A percentile compares a stretch with the other conserved stretches of the same genome.
phyloP scores from a whole-genome alignment of 1,140 invertebrate species.

The Drosophila pachea region DNA sequence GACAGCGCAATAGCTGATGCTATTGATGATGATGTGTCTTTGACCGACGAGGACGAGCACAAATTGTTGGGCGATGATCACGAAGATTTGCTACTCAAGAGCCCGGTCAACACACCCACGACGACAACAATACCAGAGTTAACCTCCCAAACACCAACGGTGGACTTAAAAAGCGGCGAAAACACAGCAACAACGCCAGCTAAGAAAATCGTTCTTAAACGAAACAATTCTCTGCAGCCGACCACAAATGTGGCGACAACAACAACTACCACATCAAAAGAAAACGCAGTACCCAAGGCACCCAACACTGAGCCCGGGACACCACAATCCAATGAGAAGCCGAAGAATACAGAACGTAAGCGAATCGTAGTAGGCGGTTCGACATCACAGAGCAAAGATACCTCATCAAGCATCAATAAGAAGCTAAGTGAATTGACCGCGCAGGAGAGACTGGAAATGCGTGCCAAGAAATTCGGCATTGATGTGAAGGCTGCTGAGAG shows the following conservation, averaged over 20 bases:
- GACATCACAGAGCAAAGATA: conserved; percentile 14
- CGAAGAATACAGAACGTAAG: conserved; percentile 42
- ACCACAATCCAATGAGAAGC: conserved; percentile 9
- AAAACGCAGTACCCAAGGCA: conserved; percentile 48
- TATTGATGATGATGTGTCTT: conserved; percentile 68
- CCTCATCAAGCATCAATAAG: conserved; percentile 25
- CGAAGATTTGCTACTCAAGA: conserved; percentile 65
- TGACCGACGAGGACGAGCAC: conserved; percentile 71
- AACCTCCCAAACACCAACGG: neutral
- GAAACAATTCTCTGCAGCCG: conserved; percentile 79
- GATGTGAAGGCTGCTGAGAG: neutral
- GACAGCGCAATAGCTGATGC: conserved; percentile 80
- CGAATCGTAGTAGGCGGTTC: conserved; percentile 45
- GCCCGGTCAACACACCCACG: conserved; percentile 63
- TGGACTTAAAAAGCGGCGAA: conserved; percentile 13
- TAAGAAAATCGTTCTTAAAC: conserved; percentile 85
- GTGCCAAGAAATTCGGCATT: conserved; percentile 88
- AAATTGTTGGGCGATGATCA: conserved; percentile 66
- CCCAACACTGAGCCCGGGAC: conserved; percentile 1
- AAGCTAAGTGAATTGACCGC: conserved; percentile 83
- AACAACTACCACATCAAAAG: conserved; percentile 42
- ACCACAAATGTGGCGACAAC: conserved; percentile 23
- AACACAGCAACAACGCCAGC: conserved; percentile 14
- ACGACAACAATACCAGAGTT: conserved; percentile 39
- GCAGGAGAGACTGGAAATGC: conserved; percentile 87